Evolutionary conservation across 2,888 invertebrate genomes (phyloP).

Genomic region (Stictocephala bisonia): DNA sequence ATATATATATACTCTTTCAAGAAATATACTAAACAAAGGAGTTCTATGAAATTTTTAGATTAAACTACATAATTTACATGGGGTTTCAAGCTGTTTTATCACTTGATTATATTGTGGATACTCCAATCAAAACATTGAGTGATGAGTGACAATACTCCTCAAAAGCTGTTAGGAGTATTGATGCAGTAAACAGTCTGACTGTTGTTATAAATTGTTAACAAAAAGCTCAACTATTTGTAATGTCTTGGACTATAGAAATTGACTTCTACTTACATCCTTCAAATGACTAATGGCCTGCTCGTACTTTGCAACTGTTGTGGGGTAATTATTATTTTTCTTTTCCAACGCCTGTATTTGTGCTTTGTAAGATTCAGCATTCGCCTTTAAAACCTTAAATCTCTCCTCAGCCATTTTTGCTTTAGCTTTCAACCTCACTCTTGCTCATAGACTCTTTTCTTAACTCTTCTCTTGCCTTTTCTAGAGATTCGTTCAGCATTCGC

Average conservation of each 20-base stretch:
- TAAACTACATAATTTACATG: too few relatives aligned
- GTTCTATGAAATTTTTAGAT: too few relatives aligned
- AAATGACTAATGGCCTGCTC: conserved; percentile 85
- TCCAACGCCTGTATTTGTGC: conserved; percentile 87
- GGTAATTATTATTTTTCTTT: conserved; percentile 87
- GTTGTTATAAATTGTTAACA: too few relatives aligned
- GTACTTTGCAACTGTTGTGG: conserved; percentile 83
- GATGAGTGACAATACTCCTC: too few relatives aligned
- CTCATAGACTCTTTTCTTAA: conserved; percentile 78
- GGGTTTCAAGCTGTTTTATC: too few relatives aligned
- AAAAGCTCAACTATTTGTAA: too few relatives aligned
- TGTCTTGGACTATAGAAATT: not conserved
- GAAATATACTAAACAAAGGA: too few relatives aligned
- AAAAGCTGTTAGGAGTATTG: too few relatives aligned
- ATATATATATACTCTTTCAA: too few relatives aligned
- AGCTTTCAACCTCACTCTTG: conserved; percentile 83
- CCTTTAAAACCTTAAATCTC: conserved; percentile 74
- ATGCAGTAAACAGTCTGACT: too few relatives aligned
- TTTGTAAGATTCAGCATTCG: conserved; percentile 77
- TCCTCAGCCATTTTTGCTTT: conserved; percentile 88
- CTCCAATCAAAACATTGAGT: too few relatives aligned
- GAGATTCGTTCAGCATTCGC: conserved; percentile 83
- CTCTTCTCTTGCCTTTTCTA: conserved; percentile 83
- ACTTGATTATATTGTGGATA: too few relatives aligned
- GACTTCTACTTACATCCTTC: conserved; percentile 69